phyloP scores from a whole-genome alignment of 2,888 invertebrate genomes.

The Aleiodes testaceus region DNA sequence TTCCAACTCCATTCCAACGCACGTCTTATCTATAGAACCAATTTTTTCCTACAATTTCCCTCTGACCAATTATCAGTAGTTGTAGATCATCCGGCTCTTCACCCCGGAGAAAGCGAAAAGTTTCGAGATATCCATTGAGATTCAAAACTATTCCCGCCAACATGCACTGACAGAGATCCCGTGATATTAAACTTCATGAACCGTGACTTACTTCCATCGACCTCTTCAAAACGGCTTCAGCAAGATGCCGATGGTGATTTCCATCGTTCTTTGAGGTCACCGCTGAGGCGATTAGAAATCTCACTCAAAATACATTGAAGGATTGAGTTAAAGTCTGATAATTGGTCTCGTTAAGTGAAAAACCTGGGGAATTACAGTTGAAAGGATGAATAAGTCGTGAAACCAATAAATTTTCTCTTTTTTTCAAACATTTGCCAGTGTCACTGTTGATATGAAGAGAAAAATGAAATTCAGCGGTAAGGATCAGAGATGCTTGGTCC shows the following conservation, averaged over 20 bases:
- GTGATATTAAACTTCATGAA: slow-evolving; percentile 41
- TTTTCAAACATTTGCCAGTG: background rate
- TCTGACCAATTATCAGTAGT: slow-evolving; percentile 64
- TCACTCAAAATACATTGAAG: slow-evolving; percentile 15
- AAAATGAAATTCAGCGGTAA: background rate
- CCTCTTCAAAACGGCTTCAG: slow-evolving; percentile 30
- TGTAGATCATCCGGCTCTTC: slow-evolving; percentile 47
- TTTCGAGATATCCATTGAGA: slow-evolving; percentile 20
- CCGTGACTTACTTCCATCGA: slow-evolving; percentile 35
- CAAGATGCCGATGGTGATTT: slow-evolving; percentile 55
- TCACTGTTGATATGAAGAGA: background rate
- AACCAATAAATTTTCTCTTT: too few species aligned
- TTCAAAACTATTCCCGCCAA: slow-evolving; percentile 30
- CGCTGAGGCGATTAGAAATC: slow-evolving; percentile 26
- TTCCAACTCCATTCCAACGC: too few species aligned
- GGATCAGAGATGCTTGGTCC: slow-evolving; percentile 49
- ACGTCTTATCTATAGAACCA: too few species aligned
- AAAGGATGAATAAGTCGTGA: background rate
- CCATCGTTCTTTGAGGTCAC: slow-evolving; percentile 40
- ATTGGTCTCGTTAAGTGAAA: background rate
- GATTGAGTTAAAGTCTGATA: background rate
- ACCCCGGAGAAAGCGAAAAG: slow-evolving; percentile 44
- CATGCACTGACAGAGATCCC: slow-evolving; percentile 45
- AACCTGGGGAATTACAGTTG: background rate
- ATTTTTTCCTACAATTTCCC: too few species aligned